Conservation (phyloP, 2,113 vertebrate species). For the Aptenodytes patagonicus region DNA sequence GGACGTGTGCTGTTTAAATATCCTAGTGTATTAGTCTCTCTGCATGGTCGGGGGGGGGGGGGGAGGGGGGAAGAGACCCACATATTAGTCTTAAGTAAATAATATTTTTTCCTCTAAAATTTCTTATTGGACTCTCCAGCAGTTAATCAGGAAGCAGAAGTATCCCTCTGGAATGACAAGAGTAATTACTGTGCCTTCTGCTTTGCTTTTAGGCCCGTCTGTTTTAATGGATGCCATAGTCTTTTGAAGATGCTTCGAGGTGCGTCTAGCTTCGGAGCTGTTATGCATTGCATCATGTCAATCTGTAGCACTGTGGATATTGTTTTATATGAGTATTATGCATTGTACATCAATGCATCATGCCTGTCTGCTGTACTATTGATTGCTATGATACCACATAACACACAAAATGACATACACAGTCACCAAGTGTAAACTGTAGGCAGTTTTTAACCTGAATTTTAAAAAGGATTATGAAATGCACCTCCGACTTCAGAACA, state of each 20-base stretch:
- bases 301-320: slow-evolving; percentile 27
- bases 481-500: neutral
- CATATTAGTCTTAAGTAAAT: neutral
- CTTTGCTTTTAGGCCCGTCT: slow-evolving; percentile 7
- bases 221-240: neutral
- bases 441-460: neutral
- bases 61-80: too few species aligned
- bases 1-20: neutral
- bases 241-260: slow-evolving; percentile 3
- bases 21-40: neutral
- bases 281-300: slow-evolving; percentile 4
- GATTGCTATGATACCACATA: neutral
- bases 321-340: neutral
- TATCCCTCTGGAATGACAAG: neutral
- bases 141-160: neutral
- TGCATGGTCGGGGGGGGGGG: neutral
- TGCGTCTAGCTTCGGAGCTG: neutral
- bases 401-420: neutral
- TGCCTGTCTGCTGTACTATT: slow-evolving; percentile 12
- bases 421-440: neutral
- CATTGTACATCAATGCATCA: neutral
- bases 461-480: neutral
- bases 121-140: neutral
- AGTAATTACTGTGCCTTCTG: neutral
- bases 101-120: neutral